phyloP scores from a whole-genome alignment of 2,888 invertebrate genomes.

The Epirrhoe alternata region DNA sequence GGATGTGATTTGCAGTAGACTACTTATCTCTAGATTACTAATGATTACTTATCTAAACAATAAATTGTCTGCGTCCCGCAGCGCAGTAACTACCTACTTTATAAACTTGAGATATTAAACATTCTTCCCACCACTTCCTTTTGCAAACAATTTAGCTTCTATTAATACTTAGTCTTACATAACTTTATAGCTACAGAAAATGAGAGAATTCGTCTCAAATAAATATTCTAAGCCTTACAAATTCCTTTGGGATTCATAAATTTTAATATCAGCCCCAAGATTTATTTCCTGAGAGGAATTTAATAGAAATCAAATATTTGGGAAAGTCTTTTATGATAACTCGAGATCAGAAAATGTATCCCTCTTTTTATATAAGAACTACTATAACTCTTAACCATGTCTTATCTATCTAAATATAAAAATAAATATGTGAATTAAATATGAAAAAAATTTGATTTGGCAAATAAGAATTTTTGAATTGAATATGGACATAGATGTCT shows the following conservation, averaged over 20 bases:
- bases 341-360: background rate
- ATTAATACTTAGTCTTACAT: background rate
- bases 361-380: no score
- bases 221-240: background rate
- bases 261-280: background rate
- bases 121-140: slow-evolving; percentile 3
- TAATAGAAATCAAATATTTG: background rate
- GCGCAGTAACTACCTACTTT: background rate
- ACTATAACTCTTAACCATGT: no score
- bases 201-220: background rate
- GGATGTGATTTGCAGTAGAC: no score
- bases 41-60: background rate
- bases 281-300: slow-evolving; percentile 1
- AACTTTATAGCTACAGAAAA: background rate
- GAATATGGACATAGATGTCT: no score
- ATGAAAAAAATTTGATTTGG: no score
- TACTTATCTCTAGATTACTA: background rate
- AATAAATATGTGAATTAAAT: no score
- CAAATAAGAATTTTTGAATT: no score
- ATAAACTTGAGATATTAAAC: background rate
- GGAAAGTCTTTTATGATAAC: background rate
- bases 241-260: slow-evolving; percentile 1
- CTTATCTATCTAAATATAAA: no score
- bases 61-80: background rate
- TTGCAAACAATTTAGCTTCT: slow-evolving; percentile 8